Percentiles rank a stretch among this genome's conserved stretches.
Evolutionary conservation across 2,797 vertebrate genomes (phyloP).

Genomic region (Pelodytes ibericus): DNA sequence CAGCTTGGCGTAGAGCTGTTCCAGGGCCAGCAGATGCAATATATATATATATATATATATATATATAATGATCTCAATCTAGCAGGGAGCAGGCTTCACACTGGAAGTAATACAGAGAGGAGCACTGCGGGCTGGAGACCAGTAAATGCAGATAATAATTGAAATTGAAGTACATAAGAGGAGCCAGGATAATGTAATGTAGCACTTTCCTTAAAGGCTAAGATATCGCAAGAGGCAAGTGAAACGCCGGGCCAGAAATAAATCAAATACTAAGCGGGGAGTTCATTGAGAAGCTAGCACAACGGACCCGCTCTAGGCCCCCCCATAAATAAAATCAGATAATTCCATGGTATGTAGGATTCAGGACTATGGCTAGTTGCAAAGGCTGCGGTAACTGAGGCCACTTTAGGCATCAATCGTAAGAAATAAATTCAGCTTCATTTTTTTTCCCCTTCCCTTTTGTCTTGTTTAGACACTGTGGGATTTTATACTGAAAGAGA

Average conservation of each 20-base stretch:
- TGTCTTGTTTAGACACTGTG: no score
- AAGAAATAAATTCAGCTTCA: no score
- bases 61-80: constrained; percentile 31
- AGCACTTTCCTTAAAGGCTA: constrained; percentile 2
- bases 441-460: no score
- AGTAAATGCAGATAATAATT: constrained; percentile 50
- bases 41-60: no score
- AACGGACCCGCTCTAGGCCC: not conserved
- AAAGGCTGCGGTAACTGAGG: no score
- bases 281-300: not conserved
- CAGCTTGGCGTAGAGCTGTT: no score
- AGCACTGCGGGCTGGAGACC: not conserved
- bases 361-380: no score
- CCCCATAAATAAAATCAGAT: not conserved
- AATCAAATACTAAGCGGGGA: not conserved
- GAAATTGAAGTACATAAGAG: constrained; percentile 37
- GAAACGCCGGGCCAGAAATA: constrained; percentile 1
- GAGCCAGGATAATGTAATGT: constrained; percentile 9
- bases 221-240: constrained; percentile 5
- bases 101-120: constrained; percentile 23
- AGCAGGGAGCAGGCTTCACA: constrained; percentile 1
- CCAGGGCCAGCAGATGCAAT: constrained; percentile 7
- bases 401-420: no score
- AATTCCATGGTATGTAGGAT: not conserved
- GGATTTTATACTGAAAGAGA: no score